Evolutionary conservation across 2,113 vertebrate species (phyloP).

Genomic region (Sclerurus mexicanus): DNA sequence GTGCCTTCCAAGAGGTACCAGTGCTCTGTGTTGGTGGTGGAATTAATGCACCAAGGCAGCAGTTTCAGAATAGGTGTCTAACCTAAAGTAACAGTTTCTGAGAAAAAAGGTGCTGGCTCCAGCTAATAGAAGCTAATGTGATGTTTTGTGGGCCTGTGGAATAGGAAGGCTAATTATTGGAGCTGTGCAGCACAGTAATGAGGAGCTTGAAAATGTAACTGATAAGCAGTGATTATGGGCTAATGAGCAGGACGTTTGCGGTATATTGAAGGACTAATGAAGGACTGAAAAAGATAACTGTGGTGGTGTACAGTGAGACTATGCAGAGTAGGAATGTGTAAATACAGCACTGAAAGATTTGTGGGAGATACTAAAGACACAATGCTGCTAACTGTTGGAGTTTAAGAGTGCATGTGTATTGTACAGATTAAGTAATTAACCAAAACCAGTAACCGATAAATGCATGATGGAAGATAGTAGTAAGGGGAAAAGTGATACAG

Average conservation of each 20-base stretch:
- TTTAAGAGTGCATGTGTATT: neutral
- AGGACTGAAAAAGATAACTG: neutral
- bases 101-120: neutral
- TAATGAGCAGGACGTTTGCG: conserved; percentile 23
- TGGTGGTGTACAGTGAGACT: neutral
- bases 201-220: neutral
- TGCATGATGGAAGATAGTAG: neutral
- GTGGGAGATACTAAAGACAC: neutral
- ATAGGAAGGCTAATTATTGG: neutral
- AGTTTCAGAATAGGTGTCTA: neutral
- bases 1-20: neutral
- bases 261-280: conserved; percentile 29
- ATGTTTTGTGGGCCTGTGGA: neutral
- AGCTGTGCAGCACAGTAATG: neutral
- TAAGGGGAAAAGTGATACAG: neutral
- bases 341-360: neutral
- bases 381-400: neutral
- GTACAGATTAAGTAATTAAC: neutral
- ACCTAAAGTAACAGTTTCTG: neutral
- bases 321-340: neutral
- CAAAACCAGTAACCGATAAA: neutral
- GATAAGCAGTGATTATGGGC: conserved; percentile 5
- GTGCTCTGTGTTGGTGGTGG: neutral
- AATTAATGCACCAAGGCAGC: neutral
- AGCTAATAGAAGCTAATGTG: neutral